Conservation (phyloP, 2,113 vertebrate genomes). For the Thalassoma bifasciatum region DNA sequence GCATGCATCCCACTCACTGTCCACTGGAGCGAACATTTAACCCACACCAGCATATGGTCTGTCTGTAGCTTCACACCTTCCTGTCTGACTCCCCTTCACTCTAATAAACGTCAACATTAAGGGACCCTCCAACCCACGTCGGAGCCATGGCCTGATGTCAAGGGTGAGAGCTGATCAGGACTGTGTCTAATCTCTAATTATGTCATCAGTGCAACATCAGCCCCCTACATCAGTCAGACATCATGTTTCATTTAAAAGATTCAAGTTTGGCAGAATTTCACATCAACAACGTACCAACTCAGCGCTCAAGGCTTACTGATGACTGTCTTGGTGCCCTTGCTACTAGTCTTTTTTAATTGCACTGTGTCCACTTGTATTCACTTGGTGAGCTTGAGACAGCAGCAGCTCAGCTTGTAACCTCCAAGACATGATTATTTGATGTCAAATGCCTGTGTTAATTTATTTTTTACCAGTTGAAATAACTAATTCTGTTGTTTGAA, state of each 20-base stretch:
- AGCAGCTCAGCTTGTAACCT: background rate
- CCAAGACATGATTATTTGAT: too few species aligned
- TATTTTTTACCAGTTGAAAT: too few species aligned
- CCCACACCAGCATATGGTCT: conserved; percentile 79
- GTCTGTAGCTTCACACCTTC: conserved; percentile 79
- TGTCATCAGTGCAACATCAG: background rate
- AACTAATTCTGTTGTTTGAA: too few species aligned
- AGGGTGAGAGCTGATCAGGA: background rate
- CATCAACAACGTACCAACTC: background rate
- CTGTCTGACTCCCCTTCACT: conserved; percentile 77
- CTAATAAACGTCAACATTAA: conserved; percentile 74
- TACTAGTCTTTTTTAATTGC: too few species aligned
- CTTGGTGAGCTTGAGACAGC: too few species aligned
- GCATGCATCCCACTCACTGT: conserved; percentile 73
- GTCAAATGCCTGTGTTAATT: too few species aligned
- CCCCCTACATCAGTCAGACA: background rate
- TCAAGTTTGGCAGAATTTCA: background rate
- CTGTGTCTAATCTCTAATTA: background rate
- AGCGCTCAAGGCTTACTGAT: background rate
- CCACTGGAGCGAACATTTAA: conserved; percentile 66
- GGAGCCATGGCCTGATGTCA: conserved; percentile 55
- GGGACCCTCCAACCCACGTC: conserved; percentile 27
- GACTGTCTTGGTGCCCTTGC: background rate
- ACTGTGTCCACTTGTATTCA: too few species aligned
- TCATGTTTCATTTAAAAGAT: background rate